These are phyloP conservation scores for Tridacna crocea DNA, from an alignment of 2,888 invertebrate genomes.

Conservation along the genomic window DNA sequence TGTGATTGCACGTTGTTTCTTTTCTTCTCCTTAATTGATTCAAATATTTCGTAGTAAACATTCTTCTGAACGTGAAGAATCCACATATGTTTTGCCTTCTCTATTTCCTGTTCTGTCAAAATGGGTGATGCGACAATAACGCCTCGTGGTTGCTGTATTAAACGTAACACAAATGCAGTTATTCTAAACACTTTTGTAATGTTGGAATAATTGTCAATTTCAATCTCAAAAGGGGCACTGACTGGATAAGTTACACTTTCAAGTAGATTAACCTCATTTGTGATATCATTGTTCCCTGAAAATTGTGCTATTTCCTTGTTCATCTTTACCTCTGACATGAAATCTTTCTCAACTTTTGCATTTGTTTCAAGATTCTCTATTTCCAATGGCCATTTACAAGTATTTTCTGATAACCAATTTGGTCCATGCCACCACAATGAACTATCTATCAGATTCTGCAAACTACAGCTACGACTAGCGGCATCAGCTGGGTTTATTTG, in stretches of 20 bases:
- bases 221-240: slow-evolving; percentile 15
- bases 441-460: background rate
- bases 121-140: background rate
- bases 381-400: too few species aligned
- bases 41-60: slow-evolving; percentile 20
- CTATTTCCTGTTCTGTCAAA: slow-evolving; percentile 8
- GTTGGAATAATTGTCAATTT: slow-evolving; percentile 5
- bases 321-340: too few species aligned
- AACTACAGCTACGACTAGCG: background rate
- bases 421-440: slow-evolving; percentile 5
- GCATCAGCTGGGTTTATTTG: background rate
- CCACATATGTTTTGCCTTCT: slow-evolving; percentile 32
- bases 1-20: background rate
- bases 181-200: background rate
- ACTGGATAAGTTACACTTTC: too few species aligned
- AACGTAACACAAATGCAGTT: slow-evolving; percentile 11
- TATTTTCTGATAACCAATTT: background rate
- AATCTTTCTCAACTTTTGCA: too few species aligned
- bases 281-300: too few species aligned
- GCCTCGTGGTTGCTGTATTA: slow-evolving; percentile 1
- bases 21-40: background rate
- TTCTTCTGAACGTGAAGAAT: slow-evolving; percentile 14
- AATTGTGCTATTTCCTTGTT: too few species aligned
- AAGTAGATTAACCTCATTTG: too few species aligned
- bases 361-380: too few species aligned